Conservation (phyloP, 1,140 invertebrate genomes). For the Limonius californicus region DNA sequence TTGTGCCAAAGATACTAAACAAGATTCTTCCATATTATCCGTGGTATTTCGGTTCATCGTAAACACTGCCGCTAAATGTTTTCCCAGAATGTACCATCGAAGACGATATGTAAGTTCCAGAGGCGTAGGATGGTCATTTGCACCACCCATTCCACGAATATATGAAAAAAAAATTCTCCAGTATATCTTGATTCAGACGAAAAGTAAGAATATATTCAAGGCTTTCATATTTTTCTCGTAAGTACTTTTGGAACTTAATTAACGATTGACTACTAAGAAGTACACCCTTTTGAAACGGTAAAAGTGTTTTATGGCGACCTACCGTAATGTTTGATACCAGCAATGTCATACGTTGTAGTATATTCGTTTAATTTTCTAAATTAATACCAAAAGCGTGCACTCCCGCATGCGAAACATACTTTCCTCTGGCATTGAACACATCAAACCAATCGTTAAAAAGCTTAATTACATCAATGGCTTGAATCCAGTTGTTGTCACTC, state of each 20-base stretch:
- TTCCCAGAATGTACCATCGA: too few relatives aligned
- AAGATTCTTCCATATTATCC: not conserved
- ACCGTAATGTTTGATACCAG: too few relatives aligned
- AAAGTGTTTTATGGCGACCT: too few relatives aligned
- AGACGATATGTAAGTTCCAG: too few relatives aligned
- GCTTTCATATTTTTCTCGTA: not conserved
- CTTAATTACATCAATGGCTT: too few relatives aligned
- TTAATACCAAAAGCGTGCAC: not conserved
- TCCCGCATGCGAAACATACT: too few relatives aligned
- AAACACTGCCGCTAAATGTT: too few relatives aligned
- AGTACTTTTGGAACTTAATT: not conserved
- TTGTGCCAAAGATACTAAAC: not conserved
- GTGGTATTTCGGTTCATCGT: too few relatives aligned
- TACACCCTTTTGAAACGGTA: not conserved
- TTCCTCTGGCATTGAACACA: not conserved
- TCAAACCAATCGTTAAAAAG: constrained; percentile 23
- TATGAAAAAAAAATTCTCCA: not conserved
- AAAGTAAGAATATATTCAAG: not conserved
- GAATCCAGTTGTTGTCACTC: too few relatives aligned
- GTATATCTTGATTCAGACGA: not conserved
- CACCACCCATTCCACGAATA: too few relatives aligned
- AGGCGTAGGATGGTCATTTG: too few relatives aligned
- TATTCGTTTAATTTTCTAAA: not conserved
- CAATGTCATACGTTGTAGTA: too few relatives aligned
- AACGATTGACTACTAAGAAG: not conserved